Base-by-base conservation (phyloP, 2,888 invertebrate genomes). In the Rosalia funebris region DNA sequence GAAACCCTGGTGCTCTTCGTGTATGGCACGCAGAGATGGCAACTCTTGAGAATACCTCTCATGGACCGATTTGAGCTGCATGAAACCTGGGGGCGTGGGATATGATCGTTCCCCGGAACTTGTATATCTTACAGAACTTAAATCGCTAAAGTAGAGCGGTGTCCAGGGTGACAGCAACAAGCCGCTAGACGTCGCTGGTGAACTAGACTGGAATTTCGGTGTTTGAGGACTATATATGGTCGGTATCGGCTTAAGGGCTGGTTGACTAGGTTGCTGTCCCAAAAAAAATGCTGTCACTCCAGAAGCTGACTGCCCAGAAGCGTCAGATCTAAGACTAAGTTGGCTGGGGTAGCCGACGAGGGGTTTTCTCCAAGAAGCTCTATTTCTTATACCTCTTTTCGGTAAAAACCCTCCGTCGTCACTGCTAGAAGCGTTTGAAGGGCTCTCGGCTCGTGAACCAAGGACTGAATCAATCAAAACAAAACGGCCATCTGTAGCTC, bases 391-490 rank as follows among this genome's bases (percentile, higher is more conserved):
- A 19, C 71, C 70, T 65, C 84, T 82, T 41, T 86, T 84, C 53
- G 91, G 90, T 57, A 92, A 84, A 82, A 93, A 93, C 31, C 93
- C 93, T 57, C 93, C 93, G 82, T 93, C 93, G 81, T 93, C 93
- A 76, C 91, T 92, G 71, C 83, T 82, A 60, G 88, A 88, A 15
- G 86, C 85, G 70, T 86, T 87, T 53, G 85, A 83, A 34, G 73
- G 66, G 58, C 70, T 76, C 85, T 88, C 75, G 83, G 84, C 71
- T 85, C 85, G 82, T 69, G 84, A 82, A 72, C 82, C 82, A 71
- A 83, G 71, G 39, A 83, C 79, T 46, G 85, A 84, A 71, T 84
- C 84, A 53, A 85, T 85, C 63, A 91, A 82, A 58, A 91, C 87
- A 80, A 91, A 91, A 57, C 90, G 87, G 42, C 91, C 91, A 76